Conservation (phyloP, 2,888 invertebrate genomes). For the Drosophila pseudotalamancana region DNA sequence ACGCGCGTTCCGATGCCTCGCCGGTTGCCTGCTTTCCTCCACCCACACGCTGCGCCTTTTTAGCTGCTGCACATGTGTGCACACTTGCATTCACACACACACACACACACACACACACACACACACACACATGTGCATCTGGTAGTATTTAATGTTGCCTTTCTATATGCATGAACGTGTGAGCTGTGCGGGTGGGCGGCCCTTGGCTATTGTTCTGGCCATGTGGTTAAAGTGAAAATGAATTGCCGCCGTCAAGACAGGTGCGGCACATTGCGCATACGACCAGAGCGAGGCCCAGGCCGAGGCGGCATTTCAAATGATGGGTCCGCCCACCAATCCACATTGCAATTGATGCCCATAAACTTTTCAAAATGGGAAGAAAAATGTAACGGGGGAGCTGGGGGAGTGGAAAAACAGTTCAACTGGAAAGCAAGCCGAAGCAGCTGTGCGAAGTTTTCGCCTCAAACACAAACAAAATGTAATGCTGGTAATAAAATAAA, state of each 20-base stretch:
- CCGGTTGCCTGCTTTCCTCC: too few species aligned
- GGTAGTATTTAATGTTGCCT: slow-evolving; percentile 60
- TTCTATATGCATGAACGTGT: slow-evolving; percentile 63
- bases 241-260: slow-evolving; percentile 56
- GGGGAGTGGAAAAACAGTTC: slow-evolving; percentile 14
- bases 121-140: not conserved
- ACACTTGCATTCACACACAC: too few species aligned
- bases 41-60: not conserved
- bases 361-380: slow-evolving; percentile 25
- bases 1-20: slow-evolving; percentile 23
- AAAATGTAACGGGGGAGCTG: too few species aligned
- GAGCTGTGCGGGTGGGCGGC: slow-evolving; percentile 14
- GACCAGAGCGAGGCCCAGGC: slow-evolving; percentile 31
- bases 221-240: slow-evolving; percentile 58
- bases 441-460: slow-evolving; percentile 17
- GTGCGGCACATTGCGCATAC: slow-evolving; percentile 65
- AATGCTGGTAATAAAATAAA: slow-evolving; percentile 52
- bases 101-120: not conserved
- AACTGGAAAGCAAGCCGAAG: slow-evolving; percentile 29
- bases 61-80: not conserved
- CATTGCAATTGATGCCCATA: slow-evolving; percentile 18
- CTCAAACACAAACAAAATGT: slow-evolving; percentile 53
- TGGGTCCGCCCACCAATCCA: slow-evolving; percentile 3
- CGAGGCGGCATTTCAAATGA: slow-evolving; percentile 54
- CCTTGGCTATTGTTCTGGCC: slow-evolving; percentile 47